phyloP scores from a whole-genome alignment of 2,797 vertebrate species.

The Pelodytes ibericus region DNA sequence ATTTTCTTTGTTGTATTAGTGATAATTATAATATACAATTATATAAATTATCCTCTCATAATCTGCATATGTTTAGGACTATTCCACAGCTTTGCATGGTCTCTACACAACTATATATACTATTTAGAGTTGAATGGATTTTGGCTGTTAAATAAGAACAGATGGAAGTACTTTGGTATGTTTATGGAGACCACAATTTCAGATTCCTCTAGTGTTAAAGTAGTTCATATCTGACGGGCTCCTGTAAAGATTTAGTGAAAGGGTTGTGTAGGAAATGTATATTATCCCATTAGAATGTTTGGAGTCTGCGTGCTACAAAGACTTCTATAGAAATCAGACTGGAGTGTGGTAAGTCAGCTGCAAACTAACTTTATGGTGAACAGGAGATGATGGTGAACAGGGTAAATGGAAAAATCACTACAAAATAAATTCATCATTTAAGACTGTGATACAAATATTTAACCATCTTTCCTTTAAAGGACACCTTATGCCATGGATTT shows the following conservation, averaged over 20 bases:
- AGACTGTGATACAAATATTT: no score
- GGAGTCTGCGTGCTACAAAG: conserved; percentile 7
- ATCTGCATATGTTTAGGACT: not conserved
- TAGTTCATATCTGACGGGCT: conserved; percentile 36
- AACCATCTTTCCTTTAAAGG: no score
- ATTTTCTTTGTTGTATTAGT: conserved; percentile 13
- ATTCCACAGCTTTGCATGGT: not conserved
- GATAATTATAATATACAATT: conserved; percentile 11
- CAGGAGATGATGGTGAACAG: conserved; percentile 30
- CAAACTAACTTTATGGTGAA: conserved; percentile 10
- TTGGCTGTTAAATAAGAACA: conserved; percentile 31
- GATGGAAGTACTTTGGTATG: conserved; percentile 35
- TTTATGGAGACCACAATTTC: conserved; percentile 39
- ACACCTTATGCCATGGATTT: no score
- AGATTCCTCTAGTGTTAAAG: conserved; percentile 38
- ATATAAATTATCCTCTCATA: conserved; percentile 11
- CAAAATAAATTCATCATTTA: no score
- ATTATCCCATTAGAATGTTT: conserved; percentile 21
- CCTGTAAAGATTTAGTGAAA: conserved; percentile 8
- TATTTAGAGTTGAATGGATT: conserved; percentile 13
- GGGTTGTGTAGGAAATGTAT: conserved; percentile 18
- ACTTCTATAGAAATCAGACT: not conserved
- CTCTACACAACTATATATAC: not conserved
- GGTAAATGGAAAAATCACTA: not conserved
- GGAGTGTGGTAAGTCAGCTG: conserved; percentile 2